Conservation (phyloP, 2,797 vertebrate species). For the Onychomys arenicola region DNA sequence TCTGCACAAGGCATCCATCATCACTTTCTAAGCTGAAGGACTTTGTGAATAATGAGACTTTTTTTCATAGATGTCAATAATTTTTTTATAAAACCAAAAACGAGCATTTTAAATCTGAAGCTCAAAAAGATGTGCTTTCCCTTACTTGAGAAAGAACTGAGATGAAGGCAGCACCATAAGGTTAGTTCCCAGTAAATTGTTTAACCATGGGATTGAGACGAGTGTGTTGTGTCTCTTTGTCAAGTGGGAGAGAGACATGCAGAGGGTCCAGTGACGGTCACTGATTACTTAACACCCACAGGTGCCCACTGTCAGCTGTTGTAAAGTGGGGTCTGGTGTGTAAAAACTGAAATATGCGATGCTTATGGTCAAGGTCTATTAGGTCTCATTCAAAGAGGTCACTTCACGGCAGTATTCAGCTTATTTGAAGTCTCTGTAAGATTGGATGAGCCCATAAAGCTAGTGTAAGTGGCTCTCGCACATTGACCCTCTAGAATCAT, state of each 20-base stretch:
- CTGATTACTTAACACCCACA: not conserved
- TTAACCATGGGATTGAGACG: not conserved
- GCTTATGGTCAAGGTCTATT: not conserved
- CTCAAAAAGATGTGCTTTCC: not conserved
- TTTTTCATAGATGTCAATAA: not conserved
- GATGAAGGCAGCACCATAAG: not conserved
- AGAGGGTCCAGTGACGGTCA: rapidly evolving
- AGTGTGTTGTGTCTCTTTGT: not conserved
- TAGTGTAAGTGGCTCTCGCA: too few relatives aligned
- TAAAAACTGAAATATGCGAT: not conserved
- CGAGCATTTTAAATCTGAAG: not conserved
- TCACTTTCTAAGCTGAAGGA: not conserved
- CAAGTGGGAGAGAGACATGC: rapidly evolving
- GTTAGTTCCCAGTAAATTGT: not conserved
- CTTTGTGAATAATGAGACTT: not conserved
- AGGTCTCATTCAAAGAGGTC: not conserved
- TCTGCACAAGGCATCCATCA: not conserved
- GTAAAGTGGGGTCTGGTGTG: not conserved
- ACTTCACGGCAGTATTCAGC: not conserved
- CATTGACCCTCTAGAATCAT: not conserved
- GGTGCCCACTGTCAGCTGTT: not conserved
- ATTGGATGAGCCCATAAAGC: not conserved
- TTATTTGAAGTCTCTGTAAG: not conserved
- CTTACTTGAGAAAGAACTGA: constrained; percentile 1
- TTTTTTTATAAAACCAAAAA: constrained; percentile 24